Conservation (phyloP, 2,113 vertebrate species). For the Alligator mississippiensis region DNA sequence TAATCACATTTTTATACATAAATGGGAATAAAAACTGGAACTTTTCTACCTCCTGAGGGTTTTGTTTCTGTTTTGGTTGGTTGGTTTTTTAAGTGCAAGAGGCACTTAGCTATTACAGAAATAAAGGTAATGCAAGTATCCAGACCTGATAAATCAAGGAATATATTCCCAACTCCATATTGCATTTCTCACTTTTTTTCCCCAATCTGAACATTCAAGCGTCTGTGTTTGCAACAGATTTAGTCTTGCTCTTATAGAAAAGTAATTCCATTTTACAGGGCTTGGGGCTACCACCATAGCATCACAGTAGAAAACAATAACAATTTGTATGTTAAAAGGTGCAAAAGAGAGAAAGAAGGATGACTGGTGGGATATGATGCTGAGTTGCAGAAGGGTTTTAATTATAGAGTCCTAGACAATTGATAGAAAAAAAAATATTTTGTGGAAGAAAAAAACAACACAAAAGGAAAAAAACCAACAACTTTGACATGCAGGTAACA, state of each 20-base stretch:
- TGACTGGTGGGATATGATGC: neutral
- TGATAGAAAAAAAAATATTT: neutral
- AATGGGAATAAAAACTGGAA: neutral
- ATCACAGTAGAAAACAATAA: neutral
- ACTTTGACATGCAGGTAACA: conserved; percentile 13
- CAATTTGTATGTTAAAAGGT: neutral
- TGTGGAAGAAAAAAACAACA: neutral
- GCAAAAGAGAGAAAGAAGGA: too few species aligned
- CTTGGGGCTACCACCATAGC: neutral
- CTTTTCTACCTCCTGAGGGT: conserved; percentile 20
- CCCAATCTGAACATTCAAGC: neutral
- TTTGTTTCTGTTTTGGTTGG: neutral
- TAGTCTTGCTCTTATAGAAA: neutral
- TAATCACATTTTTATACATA: neutral
- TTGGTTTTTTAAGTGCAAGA: too few species aligned
- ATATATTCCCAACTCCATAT: neutral
- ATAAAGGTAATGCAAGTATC: neutral
- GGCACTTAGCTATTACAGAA: neutral
- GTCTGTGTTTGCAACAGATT: neutral
- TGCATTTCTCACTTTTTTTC: neutral
- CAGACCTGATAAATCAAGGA: neutral
- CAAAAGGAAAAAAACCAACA: neutral
- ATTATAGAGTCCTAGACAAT: neutral
- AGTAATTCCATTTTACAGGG: neutral
- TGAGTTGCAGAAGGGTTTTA: neutral